Conservation (phyloP, 2,113 vertebrate genomes). For the Oreocharis arfaki region DNA sequence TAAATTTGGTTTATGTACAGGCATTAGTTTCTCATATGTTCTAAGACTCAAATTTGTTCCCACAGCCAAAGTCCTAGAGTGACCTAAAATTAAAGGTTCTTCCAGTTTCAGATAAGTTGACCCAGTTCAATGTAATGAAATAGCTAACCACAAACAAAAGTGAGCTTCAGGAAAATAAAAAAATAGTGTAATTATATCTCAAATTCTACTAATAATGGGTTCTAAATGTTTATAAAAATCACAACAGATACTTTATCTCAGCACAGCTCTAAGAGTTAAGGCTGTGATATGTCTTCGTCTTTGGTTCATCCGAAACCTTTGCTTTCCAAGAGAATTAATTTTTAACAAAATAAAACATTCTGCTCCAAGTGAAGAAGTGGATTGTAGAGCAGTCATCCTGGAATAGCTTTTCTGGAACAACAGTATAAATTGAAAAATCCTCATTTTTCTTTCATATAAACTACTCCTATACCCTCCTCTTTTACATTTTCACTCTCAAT, state of each 20-base stretch:
- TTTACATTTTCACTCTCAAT: neutral
- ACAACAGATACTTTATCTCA: neutral
- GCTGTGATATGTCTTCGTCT: neutral
- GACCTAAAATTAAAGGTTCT: neutral
- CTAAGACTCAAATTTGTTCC: neutral
- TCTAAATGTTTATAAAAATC: neutral
- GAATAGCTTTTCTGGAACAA: neutral
- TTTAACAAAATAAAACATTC: neutral
- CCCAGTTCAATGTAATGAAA: neutral
- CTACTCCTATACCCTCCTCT: neutral
- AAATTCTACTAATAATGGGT: neutral
- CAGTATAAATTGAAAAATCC: neutral
- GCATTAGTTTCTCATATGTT: neutral
- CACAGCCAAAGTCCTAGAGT: neutral
- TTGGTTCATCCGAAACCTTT: neutral
- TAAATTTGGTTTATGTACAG: neutral
- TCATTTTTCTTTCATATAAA: neutral
- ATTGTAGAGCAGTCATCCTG: neutral
- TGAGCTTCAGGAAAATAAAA: neutral
- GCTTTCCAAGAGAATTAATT: neutral
- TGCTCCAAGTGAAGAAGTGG: neutral
- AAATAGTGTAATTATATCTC: neutral
- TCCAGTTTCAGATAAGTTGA: neutral
- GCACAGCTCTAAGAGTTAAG: neutral
- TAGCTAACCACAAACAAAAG: neutral